These are phyloP conservation scores for Tetramorium simillimum DNA, from an alignment of 1,140 invertebrate species.

Conservation along the genomic window DNA sequence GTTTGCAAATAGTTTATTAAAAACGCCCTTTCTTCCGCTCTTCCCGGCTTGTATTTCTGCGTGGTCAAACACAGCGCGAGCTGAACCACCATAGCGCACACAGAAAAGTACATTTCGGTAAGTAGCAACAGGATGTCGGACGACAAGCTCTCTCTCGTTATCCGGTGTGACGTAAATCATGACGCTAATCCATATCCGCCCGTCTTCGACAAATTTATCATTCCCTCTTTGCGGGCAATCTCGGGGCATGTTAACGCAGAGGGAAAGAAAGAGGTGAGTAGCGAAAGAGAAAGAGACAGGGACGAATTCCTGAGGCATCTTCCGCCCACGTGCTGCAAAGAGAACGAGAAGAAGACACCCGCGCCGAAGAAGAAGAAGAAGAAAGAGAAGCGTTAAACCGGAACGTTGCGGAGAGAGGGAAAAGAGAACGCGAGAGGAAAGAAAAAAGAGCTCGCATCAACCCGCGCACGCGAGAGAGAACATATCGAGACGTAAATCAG, in stretches of 20 bases:
- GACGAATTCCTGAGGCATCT: constrained; percentile 27
- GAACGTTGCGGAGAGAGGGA: not conserved
- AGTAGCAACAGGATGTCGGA: not conserved
- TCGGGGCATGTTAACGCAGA: not conserved
- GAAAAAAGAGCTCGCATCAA: not conserved
- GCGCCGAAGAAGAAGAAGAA: not conserved
- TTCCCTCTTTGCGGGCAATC: not conserved
- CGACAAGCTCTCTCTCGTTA: constrained; percentile 12
- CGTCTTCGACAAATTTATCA: constrained; percentile 56
- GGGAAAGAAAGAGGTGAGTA: not conserved
- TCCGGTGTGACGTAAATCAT: constrained; percentile 53
- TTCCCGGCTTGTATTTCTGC: not conserved
- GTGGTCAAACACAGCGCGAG: not conserved
- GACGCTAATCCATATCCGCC: constrained; percentile 56
- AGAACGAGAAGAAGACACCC: not conserved
- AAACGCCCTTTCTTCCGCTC: not conserved
- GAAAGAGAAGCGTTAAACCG: constrained; percentile 42
- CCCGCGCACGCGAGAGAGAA: constrained; percentile 24
- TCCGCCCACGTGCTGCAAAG: constrained; percentile 29
- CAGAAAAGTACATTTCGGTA: not conserved
- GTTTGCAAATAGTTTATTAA: too few relatives aligned
- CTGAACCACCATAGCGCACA: not conserved
- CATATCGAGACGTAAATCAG: constrained; percentile 80
- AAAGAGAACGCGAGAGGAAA: constrained; percentile 1
- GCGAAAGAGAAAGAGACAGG: not conserved